Percentiles rank a stretch among this genome's conserved stretches.
phyloP scores from a whole-genome alignment of 2,888 invertebrate species.

The Microlaimidae sp. region DNA sequence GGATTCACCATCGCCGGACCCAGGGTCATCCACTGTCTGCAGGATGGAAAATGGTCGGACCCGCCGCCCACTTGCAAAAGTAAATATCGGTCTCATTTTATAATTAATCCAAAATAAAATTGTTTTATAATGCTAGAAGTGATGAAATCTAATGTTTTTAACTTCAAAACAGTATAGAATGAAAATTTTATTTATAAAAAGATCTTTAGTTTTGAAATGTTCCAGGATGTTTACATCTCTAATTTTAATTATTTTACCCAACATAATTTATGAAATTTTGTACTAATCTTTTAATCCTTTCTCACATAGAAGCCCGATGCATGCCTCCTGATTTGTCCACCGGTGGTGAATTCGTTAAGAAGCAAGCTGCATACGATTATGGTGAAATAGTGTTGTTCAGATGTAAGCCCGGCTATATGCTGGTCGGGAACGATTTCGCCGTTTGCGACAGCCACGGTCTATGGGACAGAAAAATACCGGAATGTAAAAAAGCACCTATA shows the following conservation, averaged over 20 bases:
- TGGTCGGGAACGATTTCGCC: constrained; percentile 72
- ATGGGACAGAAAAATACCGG: constrained; percentile 66
- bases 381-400: constrained; percentile 71
- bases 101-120: too few relatives aligned
- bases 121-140: too few relatives aligned
- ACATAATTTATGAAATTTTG: not conserved
- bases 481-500: too few relatives aligned
- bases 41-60: constrained; percentile 26
- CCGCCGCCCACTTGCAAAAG: constrained; percentile 24
- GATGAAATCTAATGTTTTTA: too few relatives aligned
- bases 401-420: constrained; percentile 68
- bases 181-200: too few relatives aligned
- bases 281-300: not conserved
- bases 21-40: constrained; percentile 24
- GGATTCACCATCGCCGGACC: constrained; percentile 24
- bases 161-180: too few relatives aligned
- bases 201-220: too few relatives aligned
- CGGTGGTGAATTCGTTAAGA: constrained; percentile 1
- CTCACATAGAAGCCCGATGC: constrained; percentile 12
- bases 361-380: constrained; percentile 50
- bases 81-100: too few relatives aligned
- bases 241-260: too few relatives aligned
- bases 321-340: constrained; percentile 4
- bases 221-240: too few relatives aligned
- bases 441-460: constrained; percentile 70